phyloP scores from a whole-genome alignment of 2,113 vertebrate genomes.

The Cyprinodon tularosa region DNA sequence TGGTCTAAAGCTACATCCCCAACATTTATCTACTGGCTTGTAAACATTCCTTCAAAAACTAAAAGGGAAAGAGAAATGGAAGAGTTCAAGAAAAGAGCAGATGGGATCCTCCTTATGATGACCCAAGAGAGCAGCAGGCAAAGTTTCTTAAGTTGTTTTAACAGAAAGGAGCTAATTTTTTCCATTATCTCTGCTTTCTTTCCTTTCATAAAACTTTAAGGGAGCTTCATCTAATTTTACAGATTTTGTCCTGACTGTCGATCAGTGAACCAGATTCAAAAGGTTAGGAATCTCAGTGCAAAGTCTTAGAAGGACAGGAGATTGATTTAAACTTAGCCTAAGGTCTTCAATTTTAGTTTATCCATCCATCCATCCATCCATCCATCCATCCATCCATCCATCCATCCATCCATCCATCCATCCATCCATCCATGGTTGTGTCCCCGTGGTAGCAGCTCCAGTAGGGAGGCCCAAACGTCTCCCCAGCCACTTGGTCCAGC shows the following conservation, averaged over 20 bases:
- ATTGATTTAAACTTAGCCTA: too few species aligned
- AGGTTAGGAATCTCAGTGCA: too few species aligned
- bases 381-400: too few species aligned
- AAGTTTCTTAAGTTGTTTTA: background rate
- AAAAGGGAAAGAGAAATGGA: constrained; percentile 15
- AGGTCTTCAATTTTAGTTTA: too few species aligned
- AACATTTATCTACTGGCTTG: constrained; percentile 41
- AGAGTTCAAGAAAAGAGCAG: background rate
- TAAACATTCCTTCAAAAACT: constrained; percentile 30
- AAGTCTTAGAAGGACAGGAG: too few species aligned
- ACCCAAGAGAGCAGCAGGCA: background rate
- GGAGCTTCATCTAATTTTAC: background rate
- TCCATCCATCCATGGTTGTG: too few species aligned
- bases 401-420: too few species aligned
- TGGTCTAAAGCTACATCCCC: constrained; percentile 13
- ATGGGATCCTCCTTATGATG: background rate
- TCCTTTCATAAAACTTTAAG: background rate
- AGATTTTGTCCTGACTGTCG: background rate
- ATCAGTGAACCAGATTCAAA: background rate
- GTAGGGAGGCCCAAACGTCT: too few species aligned
- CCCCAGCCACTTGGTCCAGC: too few species aligned
- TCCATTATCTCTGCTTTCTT: background rate
- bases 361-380: too few species aligned
- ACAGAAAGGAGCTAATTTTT: background rate
- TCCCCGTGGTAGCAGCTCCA: too few species aligned